Percentiles rank a stretch among this genome's conserved stretches.
Conservation (phyloP, 2,113 vertebrate species). For the Turnix velox region DNA sequence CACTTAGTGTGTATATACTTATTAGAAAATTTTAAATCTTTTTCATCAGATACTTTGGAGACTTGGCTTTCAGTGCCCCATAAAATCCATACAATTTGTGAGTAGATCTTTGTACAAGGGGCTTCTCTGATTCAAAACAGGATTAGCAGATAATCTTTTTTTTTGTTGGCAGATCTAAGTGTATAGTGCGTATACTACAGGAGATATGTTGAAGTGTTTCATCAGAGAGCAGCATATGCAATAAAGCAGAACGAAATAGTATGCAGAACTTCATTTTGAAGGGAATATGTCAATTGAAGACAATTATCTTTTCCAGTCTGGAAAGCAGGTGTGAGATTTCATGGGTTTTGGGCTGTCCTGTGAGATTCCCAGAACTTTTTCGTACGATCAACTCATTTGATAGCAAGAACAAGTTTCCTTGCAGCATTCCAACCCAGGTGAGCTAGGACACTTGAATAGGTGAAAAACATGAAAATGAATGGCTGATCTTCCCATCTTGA, state of each 20-base stretch:
- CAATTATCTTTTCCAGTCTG: not conserved
- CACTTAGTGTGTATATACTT: not conserved
- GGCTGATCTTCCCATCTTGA: not conserved
- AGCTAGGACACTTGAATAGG: not conserved
- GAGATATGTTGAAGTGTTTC: not conserved
- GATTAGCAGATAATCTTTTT: conserved; percentile 26
- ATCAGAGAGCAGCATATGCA: not conserved
- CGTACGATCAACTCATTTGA: not conserved
- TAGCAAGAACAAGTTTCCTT: not conserved
- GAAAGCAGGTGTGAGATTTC: not conserved
- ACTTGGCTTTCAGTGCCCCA: not conserved
- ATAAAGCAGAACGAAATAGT: not conserved
- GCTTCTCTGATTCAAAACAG: not conserved
- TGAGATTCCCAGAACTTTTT: not conserved
- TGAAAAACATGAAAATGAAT: not conserved
- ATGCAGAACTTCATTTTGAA: not conserved
- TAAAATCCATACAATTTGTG: not conserved
- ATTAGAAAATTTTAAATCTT: not conserved
- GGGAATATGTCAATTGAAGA: not conserved
- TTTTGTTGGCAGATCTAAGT: conserved; percentile 18
- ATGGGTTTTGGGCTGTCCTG: not conserved
- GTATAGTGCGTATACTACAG: not conserved
- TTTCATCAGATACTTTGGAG: not conserved
- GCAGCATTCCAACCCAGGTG: not conserved
- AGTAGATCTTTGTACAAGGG: not conserved